Conservation (phyloP, 2,888 invertebrate species). For the Boloria euphrosyne region DNA sequence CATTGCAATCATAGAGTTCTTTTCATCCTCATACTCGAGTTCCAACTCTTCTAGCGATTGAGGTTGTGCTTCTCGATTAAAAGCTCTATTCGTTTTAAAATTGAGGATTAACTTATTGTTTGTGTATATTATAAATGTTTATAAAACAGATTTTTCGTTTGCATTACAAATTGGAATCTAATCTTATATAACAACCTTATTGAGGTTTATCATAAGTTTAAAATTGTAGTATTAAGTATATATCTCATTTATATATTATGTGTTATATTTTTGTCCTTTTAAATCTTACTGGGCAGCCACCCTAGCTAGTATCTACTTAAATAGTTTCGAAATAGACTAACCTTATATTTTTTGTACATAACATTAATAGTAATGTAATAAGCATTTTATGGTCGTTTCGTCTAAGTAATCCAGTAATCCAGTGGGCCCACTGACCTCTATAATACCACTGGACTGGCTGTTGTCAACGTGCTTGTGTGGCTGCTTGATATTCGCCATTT, state of each 20-base stretch:
- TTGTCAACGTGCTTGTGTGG: too few relatives aligned
- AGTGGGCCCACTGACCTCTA: too few relatives aligned
- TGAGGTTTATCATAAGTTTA: too few relatives aligned
- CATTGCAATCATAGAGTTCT: conserved; percentile 68
- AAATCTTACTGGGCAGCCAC: too few relatives aligned
- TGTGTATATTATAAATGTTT: background rate
- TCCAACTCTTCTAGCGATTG: conserved; percentile 63
- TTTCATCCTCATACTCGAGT: conserved; percentile 67
- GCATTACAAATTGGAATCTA: background rate
- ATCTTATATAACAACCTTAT: too few relatives aligned
- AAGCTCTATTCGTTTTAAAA: conserved; percentile 7
- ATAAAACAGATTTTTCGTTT: background rate
- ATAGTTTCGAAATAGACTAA: background rate
- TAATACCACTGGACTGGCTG: too few relatives aligned
- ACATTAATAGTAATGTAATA: conserved; percentile 1
- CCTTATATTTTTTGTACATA: background rate
- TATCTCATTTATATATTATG: too few relatives aligned
- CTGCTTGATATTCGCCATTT: too few relatives aligned
- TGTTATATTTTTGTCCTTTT: too few relatives aligned
- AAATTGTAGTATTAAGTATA: too few relatives aligned
- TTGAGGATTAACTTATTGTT: background rate
- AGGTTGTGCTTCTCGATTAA: conserved; percentile 39
- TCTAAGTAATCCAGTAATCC: too few relatives aligned
- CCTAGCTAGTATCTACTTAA: too few relatives aligned
- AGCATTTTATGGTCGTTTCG: background rate